Percentiles rank a stretch among this genome's conserved stretches.
Conservation (phyloP, 1,140 invertebrate genomes). For the Platorchestia sp. region DNA sequence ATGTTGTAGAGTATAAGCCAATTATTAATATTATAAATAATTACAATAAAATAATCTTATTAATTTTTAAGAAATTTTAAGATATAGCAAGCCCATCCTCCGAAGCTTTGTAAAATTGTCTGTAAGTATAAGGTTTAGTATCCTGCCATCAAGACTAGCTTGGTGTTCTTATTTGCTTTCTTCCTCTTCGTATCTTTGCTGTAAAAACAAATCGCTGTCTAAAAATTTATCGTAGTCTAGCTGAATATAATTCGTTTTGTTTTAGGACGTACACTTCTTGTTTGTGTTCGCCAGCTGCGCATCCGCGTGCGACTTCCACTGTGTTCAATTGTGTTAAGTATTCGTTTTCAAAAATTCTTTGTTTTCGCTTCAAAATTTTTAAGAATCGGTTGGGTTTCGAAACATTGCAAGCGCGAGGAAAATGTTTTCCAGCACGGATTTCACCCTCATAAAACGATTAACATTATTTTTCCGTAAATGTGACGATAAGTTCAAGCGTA, state of each 20-base stretch:
- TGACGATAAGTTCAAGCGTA: too few species aligned
- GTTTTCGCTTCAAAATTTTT: neutral
- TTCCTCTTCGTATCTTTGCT: slow-evolving; percentile 46
- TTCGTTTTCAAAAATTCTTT: neutral
- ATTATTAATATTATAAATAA: slow-evolving; percentile 50
- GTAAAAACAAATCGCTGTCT: slow-evolving; percentile 52
- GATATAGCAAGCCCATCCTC: slow-evolving; percentile 47
- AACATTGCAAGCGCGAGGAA: neutral
- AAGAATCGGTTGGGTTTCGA: neutral
- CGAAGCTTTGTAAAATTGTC: slow-evolving; percentile 46
- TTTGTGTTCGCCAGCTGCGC: neutral
- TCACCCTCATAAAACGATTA: too few species aligned
- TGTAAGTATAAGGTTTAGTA: neutral
- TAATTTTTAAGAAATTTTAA: slow-evolving; percentile 50
- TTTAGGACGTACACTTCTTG: neutral
- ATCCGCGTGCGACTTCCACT: neutral
- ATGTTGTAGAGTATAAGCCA: slow-evolving; percentile 37
- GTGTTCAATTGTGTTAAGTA: neutral
- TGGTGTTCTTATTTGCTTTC: slow-evolving; percentile 38
- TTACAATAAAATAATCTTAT: slow-evolving; percentile 52
- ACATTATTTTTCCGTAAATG: too few species aligned
- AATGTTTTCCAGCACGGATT: too few species aligned
- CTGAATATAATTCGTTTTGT: neutral
- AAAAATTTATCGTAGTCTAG: slow-evolving; percentile 40
- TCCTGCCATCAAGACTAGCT: slow-evolving; percentile 37